Evolutionary conservation across 2,888 invertebrate species (phyloP).

Genomic region (Sabatieria punctata): DNA sequence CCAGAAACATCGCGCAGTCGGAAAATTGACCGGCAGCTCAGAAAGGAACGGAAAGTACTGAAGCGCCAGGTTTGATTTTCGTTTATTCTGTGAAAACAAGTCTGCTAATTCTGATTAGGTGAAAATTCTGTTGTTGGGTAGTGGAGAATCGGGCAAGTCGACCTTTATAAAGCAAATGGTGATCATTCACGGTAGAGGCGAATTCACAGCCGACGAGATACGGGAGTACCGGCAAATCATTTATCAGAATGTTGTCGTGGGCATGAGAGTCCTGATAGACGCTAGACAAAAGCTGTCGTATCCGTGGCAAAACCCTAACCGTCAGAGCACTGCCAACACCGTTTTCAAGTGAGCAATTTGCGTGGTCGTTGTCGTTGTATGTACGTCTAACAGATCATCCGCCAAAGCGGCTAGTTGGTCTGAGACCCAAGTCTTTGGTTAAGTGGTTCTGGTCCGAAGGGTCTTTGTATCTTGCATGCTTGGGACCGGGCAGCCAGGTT

Average conservation of each 20-base stretch:
- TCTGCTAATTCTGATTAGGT: no score
- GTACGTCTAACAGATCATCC: no score
- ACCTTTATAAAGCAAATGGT: conserved; percentile 77
- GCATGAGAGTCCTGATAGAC: conserved; percentile 89
- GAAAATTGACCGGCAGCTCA: conserved; percentile 16
- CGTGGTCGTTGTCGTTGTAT: no score
- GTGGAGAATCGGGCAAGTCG: conserved; percentile 51
- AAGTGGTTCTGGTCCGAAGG: no score
- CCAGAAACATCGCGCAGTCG: not conserved
- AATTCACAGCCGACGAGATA: conserved; percentile 26
- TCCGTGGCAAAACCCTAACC: conserved; percentile 43
- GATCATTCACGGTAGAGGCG: conserved; percentile 58
- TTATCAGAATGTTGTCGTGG: conserved; percentile 86
- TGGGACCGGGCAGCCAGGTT: no score
- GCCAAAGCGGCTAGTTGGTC: no score
- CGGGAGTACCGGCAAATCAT: conserved; percentile 44
- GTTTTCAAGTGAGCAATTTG: conserved; percentile 48
- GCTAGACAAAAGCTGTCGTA: conserved; percentile 82
- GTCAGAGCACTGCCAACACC: conserved; percentile 60
- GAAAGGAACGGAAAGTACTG: conserved; percentile 16
- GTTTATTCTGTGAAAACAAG: no score
- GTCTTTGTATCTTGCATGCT: no score
- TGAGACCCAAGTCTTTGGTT: no score
- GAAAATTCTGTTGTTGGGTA: conserved; percentile 70
- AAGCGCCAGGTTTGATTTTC: conserved; percentile 19